Evolutionary conservation across 2,113 vertebrate genomes (phyloP).

Genomic region (Eudorcas thomsonii): DNA sequence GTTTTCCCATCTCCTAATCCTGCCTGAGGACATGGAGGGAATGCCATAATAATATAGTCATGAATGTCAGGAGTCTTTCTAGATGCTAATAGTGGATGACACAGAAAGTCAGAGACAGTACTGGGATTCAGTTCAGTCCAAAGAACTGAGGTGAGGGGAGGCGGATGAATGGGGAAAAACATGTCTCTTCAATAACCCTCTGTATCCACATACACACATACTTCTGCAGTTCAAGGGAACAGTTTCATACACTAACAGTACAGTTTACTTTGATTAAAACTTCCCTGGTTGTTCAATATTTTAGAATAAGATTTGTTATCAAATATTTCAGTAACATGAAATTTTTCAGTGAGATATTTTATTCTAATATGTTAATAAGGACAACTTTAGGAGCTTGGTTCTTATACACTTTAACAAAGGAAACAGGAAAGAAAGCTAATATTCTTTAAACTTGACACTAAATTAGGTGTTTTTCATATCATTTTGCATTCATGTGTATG

Average conservation of each 20-base stretch:
- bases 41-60: background rate
- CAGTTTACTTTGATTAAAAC: background rate
- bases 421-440: background rate
- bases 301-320: background rate
- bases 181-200: background rate
- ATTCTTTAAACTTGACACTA: background rate
- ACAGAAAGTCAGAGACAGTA: background rate
- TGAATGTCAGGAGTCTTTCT: background rate
- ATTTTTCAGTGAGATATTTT: background rate
- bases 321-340: background rate
- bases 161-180: rapidly evolving
- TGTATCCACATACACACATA: rapidly evolving
- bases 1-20: background rate
- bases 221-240: background rate
- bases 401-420: background rate
- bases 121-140: background rate
- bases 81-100: slow-evolving; percentile 24
- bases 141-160: background rate
- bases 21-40: background rate
- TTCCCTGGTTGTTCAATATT: background rate
- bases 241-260: background rate
- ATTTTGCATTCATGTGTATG: background rate
- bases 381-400: background rate
- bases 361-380: background rate
- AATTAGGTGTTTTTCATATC: background rate